Percentiles rank a stretch among this genome's conserved stretches.
These are phyloP conservation scores for Sciurus vulgaris DNA, from an alignment of 2,797 vertebrate species.

Conservation along the genomic window DNA sequence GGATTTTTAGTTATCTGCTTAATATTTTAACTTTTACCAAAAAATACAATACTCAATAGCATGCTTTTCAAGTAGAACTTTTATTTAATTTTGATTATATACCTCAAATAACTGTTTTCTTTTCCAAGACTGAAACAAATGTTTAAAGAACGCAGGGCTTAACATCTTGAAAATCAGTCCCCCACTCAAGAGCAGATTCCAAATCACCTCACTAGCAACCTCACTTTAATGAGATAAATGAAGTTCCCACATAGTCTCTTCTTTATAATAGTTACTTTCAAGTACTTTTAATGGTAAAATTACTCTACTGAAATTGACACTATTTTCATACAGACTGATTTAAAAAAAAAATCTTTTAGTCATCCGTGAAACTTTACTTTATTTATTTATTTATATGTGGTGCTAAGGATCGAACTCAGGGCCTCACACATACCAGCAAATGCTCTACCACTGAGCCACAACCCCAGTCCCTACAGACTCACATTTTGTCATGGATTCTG, in stretches of 20 bases:
- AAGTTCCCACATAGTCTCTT: neutral
- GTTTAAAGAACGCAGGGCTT: neutral
- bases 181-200: neutral
- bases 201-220: constrained; percentile 1
- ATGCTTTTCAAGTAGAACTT: constrained; percentile 16
- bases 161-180: neutral
- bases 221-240: neutral
- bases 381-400: no score
- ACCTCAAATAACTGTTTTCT: neutral
- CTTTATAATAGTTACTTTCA: neutral
- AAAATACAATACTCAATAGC: neutral
- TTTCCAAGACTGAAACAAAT: constrained; percentile 37
- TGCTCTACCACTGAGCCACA: no score
- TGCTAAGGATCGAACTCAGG: no score
- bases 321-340: neutral
- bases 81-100: constrained; percentile 32
- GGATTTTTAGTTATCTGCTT: neutral
- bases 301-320: neutral
- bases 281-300: neutral
- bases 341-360: no score
- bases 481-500: neutral
- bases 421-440: no score
- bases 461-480: neutral
- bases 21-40: neutral
- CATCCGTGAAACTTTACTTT: no score